phyloP scores from a whole-genome alignment of 2,888 invertebrate species.

The Chloroclystis v-ata region DNA sequence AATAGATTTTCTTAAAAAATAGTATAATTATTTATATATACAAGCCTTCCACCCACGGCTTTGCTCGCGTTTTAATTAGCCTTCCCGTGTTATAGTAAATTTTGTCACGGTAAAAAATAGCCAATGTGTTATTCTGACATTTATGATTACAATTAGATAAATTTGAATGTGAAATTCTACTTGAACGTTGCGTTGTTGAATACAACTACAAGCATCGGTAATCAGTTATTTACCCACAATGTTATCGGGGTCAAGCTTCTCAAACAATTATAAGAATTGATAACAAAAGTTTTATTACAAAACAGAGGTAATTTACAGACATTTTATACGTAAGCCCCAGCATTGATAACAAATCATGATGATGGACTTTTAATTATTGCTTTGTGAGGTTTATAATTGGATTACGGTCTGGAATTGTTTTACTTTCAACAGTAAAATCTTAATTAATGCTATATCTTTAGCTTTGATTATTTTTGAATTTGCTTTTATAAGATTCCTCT shows the following conservation, averaged over 20 bases:
- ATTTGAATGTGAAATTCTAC: too few relatives aligned
- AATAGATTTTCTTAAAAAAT: too few relatives aligned
- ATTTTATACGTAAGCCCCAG: not conserved
- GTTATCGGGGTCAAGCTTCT: not conserved
- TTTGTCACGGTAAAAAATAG: too few relatives aligned
- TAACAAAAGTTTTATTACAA: not conserved
- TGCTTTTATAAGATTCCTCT: not conserved
- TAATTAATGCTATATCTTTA: not conserved
- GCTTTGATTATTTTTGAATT: not conserved
- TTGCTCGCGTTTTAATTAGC: too few relatives aligned
- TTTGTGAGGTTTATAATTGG: not conserved
- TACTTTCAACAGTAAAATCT: not conserved
- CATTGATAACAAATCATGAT: not conserved
- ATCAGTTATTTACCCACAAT: not conserved
- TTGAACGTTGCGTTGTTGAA: too few relatives aligned
- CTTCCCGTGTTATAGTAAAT: too few relatives aligned
- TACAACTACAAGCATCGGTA: too few relatives aligned
- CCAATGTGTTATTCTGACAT: too few relatives aligned
- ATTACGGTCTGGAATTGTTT: not conserved
- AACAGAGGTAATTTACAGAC: not conserved
- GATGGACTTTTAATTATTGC: not conserved
- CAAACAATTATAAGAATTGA: not conserved
- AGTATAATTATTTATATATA: too few relatives aligned
- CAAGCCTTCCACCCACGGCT: too few relatives aligned
- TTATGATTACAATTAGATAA: too few relatives aligned